A percentile compares a stretch with the other conserved stretches of the same genome.
Evolutionary conservation across 1,140 invertebrate genomes (phyloP).

Genomic region (Frieseomelitta varia): DNA sequence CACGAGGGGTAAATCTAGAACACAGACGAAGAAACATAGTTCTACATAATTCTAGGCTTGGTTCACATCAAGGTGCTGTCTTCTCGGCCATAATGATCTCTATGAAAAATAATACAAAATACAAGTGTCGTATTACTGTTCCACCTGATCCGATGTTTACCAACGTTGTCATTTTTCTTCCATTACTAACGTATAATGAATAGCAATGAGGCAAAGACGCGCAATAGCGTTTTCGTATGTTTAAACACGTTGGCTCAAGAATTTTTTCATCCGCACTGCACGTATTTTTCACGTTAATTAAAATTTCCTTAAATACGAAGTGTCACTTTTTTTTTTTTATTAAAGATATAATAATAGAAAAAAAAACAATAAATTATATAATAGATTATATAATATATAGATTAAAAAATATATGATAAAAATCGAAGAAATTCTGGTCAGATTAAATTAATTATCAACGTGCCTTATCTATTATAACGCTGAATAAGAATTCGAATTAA

Average conservation of each 20-base stretch:
- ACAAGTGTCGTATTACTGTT: background rate
- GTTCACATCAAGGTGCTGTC: background rate
- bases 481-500: background rate
- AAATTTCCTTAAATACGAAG: no score
- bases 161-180: background rate
- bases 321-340: no score
- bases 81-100: background rate
- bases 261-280: background rate
- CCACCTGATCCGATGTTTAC: background rate
- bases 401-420: no score
- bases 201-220: background rate
- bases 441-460: background rate
- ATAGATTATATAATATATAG: no score
- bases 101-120: background rate
- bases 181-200: background rate
- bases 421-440: no score
- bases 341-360: no score
- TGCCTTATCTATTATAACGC: background rate
- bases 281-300: no score
- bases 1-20: background rate
- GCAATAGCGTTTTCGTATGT: background rate
- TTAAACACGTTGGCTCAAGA: background rate
- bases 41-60: background rate
- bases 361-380: no score
- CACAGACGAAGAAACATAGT: background rate